Evolutionary conservation across 2,113 vertebrate genomes (phyloP).

Genomic region (Hippocampus guttulatus): DNA sequence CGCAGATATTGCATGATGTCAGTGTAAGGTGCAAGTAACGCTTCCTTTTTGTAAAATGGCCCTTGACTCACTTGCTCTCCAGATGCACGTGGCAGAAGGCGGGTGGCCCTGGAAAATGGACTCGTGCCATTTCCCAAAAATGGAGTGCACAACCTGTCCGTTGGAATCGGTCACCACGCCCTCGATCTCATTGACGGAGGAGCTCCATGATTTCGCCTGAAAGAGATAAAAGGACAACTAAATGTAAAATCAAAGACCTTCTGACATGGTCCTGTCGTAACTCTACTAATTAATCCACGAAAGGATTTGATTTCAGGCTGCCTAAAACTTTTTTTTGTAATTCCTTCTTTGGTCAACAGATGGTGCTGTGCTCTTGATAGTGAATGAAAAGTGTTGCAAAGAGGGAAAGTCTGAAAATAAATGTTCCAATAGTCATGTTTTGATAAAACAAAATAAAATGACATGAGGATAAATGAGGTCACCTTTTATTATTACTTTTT

Average conservation of each 20-base stretch:
- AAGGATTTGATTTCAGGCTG: not conserved
- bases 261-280: not conserved
- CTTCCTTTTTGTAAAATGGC: not conserved
- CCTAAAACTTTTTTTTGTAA: not conserved
- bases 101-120: conserved; percentile 85
- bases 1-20: not conserved
- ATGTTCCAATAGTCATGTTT: not conserved
- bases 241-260: not conserved
- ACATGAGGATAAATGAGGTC: no score
- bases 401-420: not conserved
- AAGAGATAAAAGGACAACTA: not conserved
- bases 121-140: conserved; percentile 96
- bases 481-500: no score
- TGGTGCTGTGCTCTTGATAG: conserved; percentile 7
- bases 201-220: conserved; percentile 85
- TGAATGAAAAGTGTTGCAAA: not conserved
- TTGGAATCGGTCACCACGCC: conserved; percentile 81
- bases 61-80: conserved; percentile 90
- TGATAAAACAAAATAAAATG: no score
- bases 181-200: conserved; percentile 87
- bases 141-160: conserved; percentile 80
- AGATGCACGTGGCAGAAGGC: conserved; percentile 84
- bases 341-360: conserved; percentile 35
- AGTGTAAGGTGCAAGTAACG: not conserved
- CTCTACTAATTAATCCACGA: not conserved